Base-by-base conservation (phyloP, 2,113 vertebrate genomes). In the Orientallactaga bullata region DNA sequence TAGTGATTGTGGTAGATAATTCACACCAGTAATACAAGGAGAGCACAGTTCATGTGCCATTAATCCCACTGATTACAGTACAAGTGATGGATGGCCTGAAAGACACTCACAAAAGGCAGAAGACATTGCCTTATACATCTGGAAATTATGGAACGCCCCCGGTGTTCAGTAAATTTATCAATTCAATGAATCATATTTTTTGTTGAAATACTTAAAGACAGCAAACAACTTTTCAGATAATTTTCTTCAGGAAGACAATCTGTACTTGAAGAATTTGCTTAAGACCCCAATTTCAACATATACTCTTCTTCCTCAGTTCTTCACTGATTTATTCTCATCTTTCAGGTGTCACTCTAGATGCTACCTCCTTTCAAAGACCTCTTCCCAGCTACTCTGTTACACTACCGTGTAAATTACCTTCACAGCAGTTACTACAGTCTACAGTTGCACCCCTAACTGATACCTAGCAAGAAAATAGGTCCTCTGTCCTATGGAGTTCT, bases 251-350 rank as follows among this genome's bases (percentile, higher is more conserved):
- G 28, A 91, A 13, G 26, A 69, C n/a, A 28, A 20, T 37, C 28
- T 77, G 9, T 77, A 60, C 21, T 77, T n/a, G 2, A 86, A 88
- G 24, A 39, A 24, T 85, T 92, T 80, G 21, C 85, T 93, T 79
- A 47, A 83, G 69, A 71, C 20, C 3, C 21, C 42, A 21, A 17
- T 24, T 47, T 20, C 30, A 85, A 24, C 69, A 65, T 83, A 17
- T 60, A 23, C 23, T 74, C 1, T 51, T 73, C 37, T 82, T 82
- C n/a, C n/a, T 35, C 89, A 18, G 68, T 4, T 72, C 58, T 18
- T 80, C 20, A 42, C 65, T 74, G n/a, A 86, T 71, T 39, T 42
- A 63, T 72, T 69, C n/a, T 71, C 32, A 42, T 81, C 24, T 51
- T 79, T 66, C 35, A 82, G 26, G 7, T 85, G 65, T 90, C 61